These are phyloP conservation scores for Xyrauchen texanus DNA, from an alignment of 2,113 vertebrate species.

Conservation along the genomic window DNA sequence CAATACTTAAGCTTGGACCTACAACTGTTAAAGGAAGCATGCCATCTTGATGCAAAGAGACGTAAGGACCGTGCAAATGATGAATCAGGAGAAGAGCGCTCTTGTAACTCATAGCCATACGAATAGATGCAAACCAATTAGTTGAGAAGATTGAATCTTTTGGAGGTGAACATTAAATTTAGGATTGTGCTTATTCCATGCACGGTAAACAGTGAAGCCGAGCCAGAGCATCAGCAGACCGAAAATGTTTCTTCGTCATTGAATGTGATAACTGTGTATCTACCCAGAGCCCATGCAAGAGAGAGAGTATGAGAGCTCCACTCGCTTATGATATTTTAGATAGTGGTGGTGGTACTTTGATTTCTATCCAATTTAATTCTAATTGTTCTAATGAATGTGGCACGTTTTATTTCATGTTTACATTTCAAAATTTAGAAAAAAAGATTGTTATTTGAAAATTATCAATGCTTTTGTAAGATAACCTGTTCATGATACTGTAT, in stretches of 20 bases:
- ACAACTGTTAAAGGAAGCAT: conserved; percentile 65
- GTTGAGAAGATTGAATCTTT: conserved; percentile 52
- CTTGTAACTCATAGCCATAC: conserved; percentile 74
- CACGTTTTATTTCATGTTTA: conserved; percentile 30
- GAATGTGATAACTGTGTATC: conserved; percentile 29
- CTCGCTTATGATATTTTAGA: conserved; percentile 21
- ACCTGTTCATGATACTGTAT: conserved; percentile 57
- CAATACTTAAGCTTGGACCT: conserved; percentile 68
- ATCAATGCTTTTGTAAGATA: conserved; percentile 39
- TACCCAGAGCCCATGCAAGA: conserved; percentile 1
- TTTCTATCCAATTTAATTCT: conserved; percentile 9
- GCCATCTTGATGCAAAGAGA: conserved; percentile 66
- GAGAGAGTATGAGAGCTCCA: conserved; percentile 13
- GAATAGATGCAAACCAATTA: conserved; percentile 63
- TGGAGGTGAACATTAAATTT: conserved; percentile 39
- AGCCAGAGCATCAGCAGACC: conserved; percentile 33
- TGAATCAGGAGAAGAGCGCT: conserved; percentile 63
- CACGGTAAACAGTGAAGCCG: background rate
- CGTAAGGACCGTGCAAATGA: conserved; percentile 53
- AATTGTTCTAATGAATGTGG: conserved; percentile 4
- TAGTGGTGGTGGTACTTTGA: conserved; percentile 9
- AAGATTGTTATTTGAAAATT: background rate
- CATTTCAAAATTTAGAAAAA: conserved; percentile 15
- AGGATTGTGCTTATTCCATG: conserved; percentile 31
- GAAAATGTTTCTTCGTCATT: conserved; percentile 31